A percentile compares a stretch with the other conserved stretches of the same genome.
Evolutionary conservation across 2,888 invertebrate genomes (phyloP).

Genomic region (Odontothrips loti): DNA sequence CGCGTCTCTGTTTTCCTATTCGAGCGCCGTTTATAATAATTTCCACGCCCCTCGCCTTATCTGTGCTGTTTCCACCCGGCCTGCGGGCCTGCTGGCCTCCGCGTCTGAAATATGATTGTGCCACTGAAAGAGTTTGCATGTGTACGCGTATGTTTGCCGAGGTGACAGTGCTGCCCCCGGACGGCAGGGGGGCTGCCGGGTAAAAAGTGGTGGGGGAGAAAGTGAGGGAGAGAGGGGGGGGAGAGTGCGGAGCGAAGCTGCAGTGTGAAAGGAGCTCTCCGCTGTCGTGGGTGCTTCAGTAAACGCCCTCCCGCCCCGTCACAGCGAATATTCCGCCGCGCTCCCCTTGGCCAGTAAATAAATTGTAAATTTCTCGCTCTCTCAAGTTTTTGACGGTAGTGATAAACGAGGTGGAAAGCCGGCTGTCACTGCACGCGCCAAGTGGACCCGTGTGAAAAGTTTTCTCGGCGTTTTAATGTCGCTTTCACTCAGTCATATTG

Average conservation of each 20-base stretch:
- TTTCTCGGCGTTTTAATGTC: neutral
- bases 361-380: neutral
- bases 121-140: neutral
- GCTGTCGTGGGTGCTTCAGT: neutral
- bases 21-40: neutral
- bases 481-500: no score
- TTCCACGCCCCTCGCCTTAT: constrained; percentile 1
- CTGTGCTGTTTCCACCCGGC: neutral
- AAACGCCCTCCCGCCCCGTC: neutral
- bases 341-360: neutral
- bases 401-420: neutral
- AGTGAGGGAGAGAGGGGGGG: neutral
- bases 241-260: neutral
- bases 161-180: neutral
- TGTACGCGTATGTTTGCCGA: neutral
- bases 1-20: neutral
- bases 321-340: neutral
- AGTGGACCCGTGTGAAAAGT: neutral
- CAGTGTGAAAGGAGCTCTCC: neutral
- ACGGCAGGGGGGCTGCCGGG: neutral
- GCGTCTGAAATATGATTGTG: constrained; percentile 16
- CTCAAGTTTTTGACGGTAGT: constrained; percentile 2
- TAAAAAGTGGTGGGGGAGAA: neutral
- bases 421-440: neutral
- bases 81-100: no score